These are phyloP conservation scores for Coptotermes formosanus DNA, from an alignment of 1,140 invertebrate genomes.

Conservation along the genomic window DNA sequence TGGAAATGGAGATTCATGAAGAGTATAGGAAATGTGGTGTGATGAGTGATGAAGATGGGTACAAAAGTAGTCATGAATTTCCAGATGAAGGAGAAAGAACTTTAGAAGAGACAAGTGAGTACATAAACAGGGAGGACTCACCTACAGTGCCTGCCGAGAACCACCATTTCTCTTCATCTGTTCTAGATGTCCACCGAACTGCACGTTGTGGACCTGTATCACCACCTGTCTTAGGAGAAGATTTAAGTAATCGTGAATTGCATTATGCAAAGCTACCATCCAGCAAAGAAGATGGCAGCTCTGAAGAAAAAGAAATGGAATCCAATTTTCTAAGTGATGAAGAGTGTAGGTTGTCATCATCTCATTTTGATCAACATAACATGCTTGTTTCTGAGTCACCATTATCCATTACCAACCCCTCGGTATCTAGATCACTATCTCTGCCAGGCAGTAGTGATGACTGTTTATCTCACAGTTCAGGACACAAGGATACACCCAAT, in stretches of 20 bases:
- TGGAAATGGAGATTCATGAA: not conserved
- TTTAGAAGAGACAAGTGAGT: too few species aligned
- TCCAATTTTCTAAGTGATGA: not conserved
- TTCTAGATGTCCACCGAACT: not conserved
- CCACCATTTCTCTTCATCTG: not conserved
- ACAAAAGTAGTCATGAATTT: too few species aligned
- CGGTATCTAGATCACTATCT: not conserved
- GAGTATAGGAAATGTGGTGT: not conserved
- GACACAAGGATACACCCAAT: not conserved
- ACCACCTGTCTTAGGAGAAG: constrained; percentile 12
- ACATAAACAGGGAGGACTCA: too few species aligned
- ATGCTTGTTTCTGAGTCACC: not conserved
- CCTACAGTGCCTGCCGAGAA: too few species aligned
- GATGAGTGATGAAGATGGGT: not conserved
- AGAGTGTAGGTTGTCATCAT: not conserved
- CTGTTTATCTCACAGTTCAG: not conserved
- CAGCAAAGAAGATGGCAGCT: not conserved
- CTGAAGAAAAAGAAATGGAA: not conserved
- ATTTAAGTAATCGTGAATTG: not conserved
- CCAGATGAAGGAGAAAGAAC: too few species aligned
- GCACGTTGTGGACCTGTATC: not conserved
- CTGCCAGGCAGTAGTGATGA: not conserved
- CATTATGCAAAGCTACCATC: not conserved
- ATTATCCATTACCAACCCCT: not conserved
- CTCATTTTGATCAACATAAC: too few species aligned